Evolutionary conservation across 2,113 vertebrate species (phyloP).

Genomic region (Plecotus auritus): DNA sequence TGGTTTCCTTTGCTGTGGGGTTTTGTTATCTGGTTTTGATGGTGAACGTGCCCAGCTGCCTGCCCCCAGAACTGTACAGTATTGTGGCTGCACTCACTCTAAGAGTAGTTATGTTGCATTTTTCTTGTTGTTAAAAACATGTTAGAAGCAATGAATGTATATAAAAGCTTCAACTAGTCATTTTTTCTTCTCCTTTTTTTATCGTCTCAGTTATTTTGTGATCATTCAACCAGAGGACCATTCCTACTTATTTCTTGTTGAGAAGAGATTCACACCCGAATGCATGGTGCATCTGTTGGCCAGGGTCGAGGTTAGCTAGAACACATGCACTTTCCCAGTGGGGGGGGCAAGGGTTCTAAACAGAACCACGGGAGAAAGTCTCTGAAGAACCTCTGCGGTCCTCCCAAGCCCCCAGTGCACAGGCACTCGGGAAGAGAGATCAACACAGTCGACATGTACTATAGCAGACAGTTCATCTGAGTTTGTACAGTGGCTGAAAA

Average conservation of each 20-base stretch:
- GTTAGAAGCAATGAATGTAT: conserved; percentile 80
- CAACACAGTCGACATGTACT: fast-evolving
- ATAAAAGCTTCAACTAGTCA: conserved; percentile 78
- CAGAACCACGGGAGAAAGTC: background rate
- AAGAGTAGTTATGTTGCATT: conserved; percentile 76
- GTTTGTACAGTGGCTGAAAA: background rate
- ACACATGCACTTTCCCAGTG: background rate
- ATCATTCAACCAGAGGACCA: background rate
- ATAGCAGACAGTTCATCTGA: background rate
- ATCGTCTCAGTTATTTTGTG: background rate
- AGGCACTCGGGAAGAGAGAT: background rate
- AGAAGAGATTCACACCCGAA: background rate
- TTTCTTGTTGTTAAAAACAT: conserved; percentile 77
- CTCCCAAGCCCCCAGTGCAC: background rate
- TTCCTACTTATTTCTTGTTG: background rate
- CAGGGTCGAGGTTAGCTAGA: background rate
- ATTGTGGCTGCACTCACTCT: conserved; percentile 76
- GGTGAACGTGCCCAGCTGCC: conserved; percentile 58
- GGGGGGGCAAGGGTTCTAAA: background rate
- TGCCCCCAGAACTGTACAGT: conserved; percentile 77
- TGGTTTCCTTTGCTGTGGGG: conserved; percentile 71
- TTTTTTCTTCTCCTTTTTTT: background rate
- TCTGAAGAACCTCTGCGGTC: no score
- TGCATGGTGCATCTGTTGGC: background rate
- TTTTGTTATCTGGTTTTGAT: conserved; percentile 37